phyloP scores from a whole-genome alignment of 2,888 invertebrate species.

The Phlogophora meticulosa region DNA sequence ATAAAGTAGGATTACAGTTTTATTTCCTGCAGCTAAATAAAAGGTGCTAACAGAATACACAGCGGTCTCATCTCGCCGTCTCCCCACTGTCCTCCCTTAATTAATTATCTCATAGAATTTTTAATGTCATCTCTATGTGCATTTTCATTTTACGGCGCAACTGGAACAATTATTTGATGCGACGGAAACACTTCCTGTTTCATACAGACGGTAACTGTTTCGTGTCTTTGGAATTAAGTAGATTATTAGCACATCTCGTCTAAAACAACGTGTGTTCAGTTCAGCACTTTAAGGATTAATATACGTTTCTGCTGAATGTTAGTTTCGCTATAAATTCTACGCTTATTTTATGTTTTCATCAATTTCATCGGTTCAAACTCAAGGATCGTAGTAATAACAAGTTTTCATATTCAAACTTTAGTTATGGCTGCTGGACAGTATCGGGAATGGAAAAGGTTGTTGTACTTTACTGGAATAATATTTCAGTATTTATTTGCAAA shows the following conservation, averaged over 20 bases:
- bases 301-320: constrained; percentile 6
- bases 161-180: constrained; percentile 47
- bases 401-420: constrained; percentile 52
- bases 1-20: constrained; percentile 20
- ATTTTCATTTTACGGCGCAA: constrained; percentile 54
- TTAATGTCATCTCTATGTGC: constrained; percentile 60
- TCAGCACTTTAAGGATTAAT: neutral
- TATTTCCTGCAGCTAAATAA: constrained; percentile 37
- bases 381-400: constrained; percentile 47
- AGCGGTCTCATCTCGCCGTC: constrained; percentile 39
- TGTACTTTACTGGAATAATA: constrained; percentile 53
- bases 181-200: constrained; percentile 29
- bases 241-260: constrained; percentile 4
- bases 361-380: constrained; percentile 15
- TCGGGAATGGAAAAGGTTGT: constrained; percentile 43
- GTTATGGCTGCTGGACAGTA: constrained; percentile 32
- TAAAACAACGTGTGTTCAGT: constrained; percentile 1
- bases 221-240: constrained; percentile 1
- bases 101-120: constrained; percentile 60
- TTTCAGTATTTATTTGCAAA: constrained; percentile 55
- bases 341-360: constrained; percentile 30
- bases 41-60: constrained; percentile 48
- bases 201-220: constrained; percentile 15
- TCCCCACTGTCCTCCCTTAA: constrained; percentile 38
- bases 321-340: constrained; percentile 8